phyloP scores from a whole-genome alignment of 37 sponge, comb jelly and placozoan species.

The Ianthella basta region DNA sequence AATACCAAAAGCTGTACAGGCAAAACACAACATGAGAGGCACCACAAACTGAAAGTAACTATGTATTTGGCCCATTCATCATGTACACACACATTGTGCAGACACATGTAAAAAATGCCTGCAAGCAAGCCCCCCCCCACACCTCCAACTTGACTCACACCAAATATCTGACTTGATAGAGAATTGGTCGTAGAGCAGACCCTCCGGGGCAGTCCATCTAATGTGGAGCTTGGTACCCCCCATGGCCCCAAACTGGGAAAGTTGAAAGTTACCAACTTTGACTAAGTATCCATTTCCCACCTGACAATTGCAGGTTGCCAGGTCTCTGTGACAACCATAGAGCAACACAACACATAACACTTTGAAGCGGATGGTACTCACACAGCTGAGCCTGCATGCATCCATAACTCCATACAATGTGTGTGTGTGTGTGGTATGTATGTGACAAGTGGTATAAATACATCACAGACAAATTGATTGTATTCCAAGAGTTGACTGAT shows the following conservation, averaged over 20 bases:
- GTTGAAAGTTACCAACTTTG: slow-evolving; percentile 97
- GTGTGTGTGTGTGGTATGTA: slow-evolving; percentile 27
- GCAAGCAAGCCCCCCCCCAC: neutral
- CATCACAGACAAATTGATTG: neutral
- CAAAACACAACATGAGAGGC: no score
- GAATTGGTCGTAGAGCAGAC: slow-evolving; percentile 93
- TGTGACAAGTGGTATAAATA: neutral
- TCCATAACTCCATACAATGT: neutral
- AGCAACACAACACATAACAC: neutral
- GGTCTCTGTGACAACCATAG: slow-evolving; percentile 63
- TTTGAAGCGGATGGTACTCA: neutral
- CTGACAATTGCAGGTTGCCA: slow-evolving; percentile 96
- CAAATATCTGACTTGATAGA: slow-evolving; percentile 94
- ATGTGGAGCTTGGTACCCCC: slow-evolving; percentile 98
- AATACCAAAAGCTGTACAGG: slow-evolving; percentile 91
- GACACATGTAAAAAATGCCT: neutral
- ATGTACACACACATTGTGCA: no score
- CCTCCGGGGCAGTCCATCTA: slow-evolving; percentile 99
- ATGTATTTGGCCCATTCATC: no score
- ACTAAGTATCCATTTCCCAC: slow-evolving; percentile 88
- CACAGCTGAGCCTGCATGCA: neutral
- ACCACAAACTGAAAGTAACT: no score
- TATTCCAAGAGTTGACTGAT: no score
- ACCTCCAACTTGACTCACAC: slow-evolving; percentile 70
- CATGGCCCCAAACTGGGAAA: slow-evolving; percentile 85